Evolutionary conservation across 2,113 vertebrate species (phyloP).

Genomic region (Xenus cinereus): DNA sequence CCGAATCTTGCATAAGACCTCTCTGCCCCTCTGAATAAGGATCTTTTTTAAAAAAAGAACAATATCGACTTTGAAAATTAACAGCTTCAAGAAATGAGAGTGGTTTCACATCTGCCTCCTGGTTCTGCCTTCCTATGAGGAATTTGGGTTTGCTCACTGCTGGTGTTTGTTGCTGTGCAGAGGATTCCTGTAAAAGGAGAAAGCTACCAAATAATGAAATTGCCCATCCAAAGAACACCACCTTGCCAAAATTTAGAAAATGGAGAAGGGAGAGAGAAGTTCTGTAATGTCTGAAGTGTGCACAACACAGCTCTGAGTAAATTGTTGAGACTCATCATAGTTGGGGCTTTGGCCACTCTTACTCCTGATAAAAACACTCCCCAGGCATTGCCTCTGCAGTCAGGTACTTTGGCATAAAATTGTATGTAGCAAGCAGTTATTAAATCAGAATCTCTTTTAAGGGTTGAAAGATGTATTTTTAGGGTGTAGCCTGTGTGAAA

Average conservation of each 20-base stretch:
- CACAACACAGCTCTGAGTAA: not conserved
- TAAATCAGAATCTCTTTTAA: constrained; percentile 2
- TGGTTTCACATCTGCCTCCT: not conserved
- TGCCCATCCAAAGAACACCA: not conserved
- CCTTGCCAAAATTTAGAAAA: not conserved
- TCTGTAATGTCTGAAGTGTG: not conserved
- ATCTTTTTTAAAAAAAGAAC: not conserved
- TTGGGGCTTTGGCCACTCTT: not conserved
- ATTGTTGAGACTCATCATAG: not conserved
- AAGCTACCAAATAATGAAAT: not conserved
- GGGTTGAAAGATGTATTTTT: constrained; percentile 2
- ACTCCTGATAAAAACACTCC: not conserved
- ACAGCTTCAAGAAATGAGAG: not conserved
- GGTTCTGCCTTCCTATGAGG: not conserved
- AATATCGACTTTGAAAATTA: not conserved
- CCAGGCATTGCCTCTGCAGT: not conserved
- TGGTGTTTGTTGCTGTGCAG: not conserved
- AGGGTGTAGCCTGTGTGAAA: constrained; percentile 42
- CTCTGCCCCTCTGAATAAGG: not conserved
- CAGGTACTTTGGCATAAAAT: constrained; percentile 24
- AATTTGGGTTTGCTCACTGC: not conserved
- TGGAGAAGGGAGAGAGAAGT: not conserved
- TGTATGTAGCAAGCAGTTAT: not conserved
- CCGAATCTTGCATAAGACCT: not conserved
- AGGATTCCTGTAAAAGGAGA: not conserved